Evolutionary conservation across 2,888 invertebrate genomes (phyloP).

Genomic region (Gastrophysa polygoni): DNA sequence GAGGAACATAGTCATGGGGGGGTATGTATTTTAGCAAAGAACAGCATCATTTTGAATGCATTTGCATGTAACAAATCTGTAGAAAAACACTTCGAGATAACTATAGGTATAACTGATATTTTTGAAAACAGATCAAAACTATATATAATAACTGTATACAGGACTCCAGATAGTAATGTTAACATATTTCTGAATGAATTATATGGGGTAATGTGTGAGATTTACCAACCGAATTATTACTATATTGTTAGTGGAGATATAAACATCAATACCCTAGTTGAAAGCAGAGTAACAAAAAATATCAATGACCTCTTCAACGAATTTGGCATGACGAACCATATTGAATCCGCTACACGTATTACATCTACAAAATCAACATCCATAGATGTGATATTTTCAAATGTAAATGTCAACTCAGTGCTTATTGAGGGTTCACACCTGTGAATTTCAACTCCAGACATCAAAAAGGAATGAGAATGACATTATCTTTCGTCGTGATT

Average conservation of each 20-base stretch:
- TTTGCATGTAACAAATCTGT: neutral
- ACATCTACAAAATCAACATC: constrained; percentile 2
- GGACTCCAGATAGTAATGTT: constrained; percentile 4
- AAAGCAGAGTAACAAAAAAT: neutral
- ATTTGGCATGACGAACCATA: neutral
- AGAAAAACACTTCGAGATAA: neutral
- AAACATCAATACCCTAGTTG: neutral
- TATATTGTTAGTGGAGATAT: constrained; percentile 9
- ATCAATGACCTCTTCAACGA: neutral
- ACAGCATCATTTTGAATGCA: neutral
- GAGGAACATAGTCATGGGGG: neutral
- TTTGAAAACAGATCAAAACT: neutral
- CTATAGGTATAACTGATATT: neutral
- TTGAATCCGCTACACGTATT: neutral
- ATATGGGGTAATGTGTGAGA: constrained; percentile 9
- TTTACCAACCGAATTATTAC: constrained; percentile 4
- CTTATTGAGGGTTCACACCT: neutral
- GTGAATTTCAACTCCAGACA: too few species aligned
- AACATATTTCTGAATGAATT: neutral
- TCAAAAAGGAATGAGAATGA: too few species aligned
- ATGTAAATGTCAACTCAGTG: neutral
- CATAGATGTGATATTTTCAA: neutral
- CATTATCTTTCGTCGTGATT: too few species aligned
- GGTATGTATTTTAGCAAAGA: neutral
- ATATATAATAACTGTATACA: constrained; percentile 1